These are phyloP conservation scores for Lepetodrilus schrolli DNA, from an alignment of 2,888 invertebrate species.

Conservation along the genomic window DNA sequence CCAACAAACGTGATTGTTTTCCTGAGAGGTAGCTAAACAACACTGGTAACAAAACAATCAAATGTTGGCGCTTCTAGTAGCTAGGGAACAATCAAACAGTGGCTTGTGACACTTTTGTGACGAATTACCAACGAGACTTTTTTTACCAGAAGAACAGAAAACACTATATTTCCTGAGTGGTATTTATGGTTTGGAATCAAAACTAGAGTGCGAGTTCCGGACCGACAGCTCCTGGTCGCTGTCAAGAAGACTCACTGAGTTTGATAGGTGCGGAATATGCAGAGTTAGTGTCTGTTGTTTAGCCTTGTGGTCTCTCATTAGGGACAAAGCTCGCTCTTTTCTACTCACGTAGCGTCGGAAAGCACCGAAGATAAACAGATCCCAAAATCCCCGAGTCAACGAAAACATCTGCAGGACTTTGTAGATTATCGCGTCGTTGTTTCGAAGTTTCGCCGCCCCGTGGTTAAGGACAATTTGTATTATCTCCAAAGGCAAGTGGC, in stretches of 20 bases:
- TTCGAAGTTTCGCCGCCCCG: background rate
- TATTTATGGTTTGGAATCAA: too few relatives aligned
- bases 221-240: conserved; percentile 33
- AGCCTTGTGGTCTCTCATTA: conserved; percentile 38
- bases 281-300: conserved; percentile 34
- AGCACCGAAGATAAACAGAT: conserved; percentile 62
- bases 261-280: conserved; percentile 37
- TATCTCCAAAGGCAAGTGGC: conserved; percentile 58
- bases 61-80: too few relatives aligned
- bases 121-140: too few relatives aligned
- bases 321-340: conserved; percentile 46
- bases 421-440: conserved; percentile 22
- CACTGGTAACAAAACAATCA: too few relatives aligned
- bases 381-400: conserved; percentile 57
- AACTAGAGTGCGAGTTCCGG: conserved; percentile 23
- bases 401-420: conserved; percentile 36
- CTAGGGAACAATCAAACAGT: too few relatives aligned
- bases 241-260: conserved; percentile 45
- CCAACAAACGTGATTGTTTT: too few relatives aligned
- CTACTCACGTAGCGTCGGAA: conserved; percentile 65
- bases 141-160: too few relatives aligned
- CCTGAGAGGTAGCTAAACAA: too few relatives aligned
- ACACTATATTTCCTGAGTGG: too few relatives aligned
- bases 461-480: conserved; percentile 49
- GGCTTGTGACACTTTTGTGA: too few relatives aligned